Evolutionary conservation across 2,888 invertebrate genomes (phyloP).

Genomic region (Endomychus coccineus): DNA sequence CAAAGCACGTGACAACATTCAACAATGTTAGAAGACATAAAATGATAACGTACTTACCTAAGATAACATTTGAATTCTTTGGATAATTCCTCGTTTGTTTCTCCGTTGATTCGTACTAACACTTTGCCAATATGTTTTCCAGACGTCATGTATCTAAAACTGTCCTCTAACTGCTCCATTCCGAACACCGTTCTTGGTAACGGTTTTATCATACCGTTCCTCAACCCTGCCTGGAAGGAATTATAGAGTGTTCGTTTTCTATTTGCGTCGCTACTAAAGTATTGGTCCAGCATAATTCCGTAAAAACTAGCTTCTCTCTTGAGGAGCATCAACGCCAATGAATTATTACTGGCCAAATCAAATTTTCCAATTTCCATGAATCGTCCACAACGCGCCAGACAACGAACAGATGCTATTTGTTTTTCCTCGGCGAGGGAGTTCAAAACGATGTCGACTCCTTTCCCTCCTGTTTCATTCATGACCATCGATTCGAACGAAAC

Average conservation of each 20-base stretch:
- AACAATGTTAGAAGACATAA: too few species aligned
- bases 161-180: conserved; percentile 60
- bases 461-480: conserved; percentile 68
- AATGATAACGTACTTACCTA: too few species aligned
- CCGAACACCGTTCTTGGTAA: conserved; percentile 57
- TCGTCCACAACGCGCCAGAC: conserved; percentile 54
- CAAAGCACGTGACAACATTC: too few species aligned
- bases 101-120: conserved; percentile 39
- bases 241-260: too few species aligned
- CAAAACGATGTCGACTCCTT: conserved; percentile 83
- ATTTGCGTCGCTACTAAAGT: too few species aligned
- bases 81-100: conserved; percentile 25
- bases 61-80: too few species aligned
- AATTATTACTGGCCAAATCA: conserved; percentile 63
- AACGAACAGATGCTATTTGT: conserved; percentile 61
- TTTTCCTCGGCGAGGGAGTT: conserved; percentile 93
- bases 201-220: conserved; percentile 60
- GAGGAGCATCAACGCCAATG: conserved; percentile 59
- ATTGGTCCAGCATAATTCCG: conserved; percentile 64
- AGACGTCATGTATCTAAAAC: conserved; percentile 57
- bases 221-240: conserved; percentile 38
- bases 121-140: conserved; percentile 79
- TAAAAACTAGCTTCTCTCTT: conserved; percentile 68
- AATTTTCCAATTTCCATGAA: conserved; percentile 85
- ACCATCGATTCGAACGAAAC: conserved; percentile 82